Base-by-base conservation (phyloP, 2,797 vertebrate genomes). In the Hyperoplus immaculatus region DNA sequence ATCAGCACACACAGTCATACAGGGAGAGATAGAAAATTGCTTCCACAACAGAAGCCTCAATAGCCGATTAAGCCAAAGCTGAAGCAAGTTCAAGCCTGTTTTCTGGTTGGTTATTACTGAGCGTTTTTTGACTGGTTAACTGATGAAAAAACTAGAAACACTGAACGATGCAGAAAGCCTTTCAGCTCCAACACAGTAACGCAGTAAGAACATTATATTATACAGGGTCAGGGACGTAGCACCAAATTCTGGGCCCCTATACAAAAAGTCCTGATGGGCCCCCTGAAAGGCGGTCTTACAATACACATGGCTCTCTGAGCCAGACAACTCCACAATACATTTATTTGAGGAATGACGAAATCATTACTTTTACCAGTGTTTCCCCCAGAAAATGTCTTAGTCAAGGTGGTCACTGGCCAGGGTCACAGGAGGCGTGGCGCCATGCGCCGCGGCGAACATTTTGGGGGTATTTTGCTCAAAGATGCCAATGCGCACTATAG, bases 1-100 rank as follows among this genome's bases (percentile, higher is more conserved):
- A 55, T 21, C 21, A 21, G 21, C 29, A 21, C 2, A 4, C n/a
- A 15, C 39, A 71, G 55, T 72, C 61, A 63, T 41, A 55, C 5
- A 14, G 13, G 12, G 8, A 88, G 55, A 72, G n/a, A 62, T 54
- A 7, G 9, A 39, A 7, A 72, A 42, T 55, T 61, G 66, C 29
- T 74, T 46, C 29, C 6, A 36, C 36, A 56, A n/a, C 15, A 45
- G 45, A 43, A 21, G 12, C 65, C n/a, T 42, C 50, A 4, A 13
- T 42, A 63, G 42, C 50, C 16, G 46, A 68, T 56, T 38, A 57
- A 64, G 6, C 8, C 47, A 41, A 47, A 56, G 58, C 12, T 54
- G 65, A 49, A 56, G 45, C 63, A 74, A 51, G 53, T 67, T 53
- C 16, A 15, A 41, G 14, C 59, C 36, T 38, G 38, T 63, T 71